Evolutionary conservation across 2,113 vertebrate species (phyloP), one percentile per base, ranked within the genome.

Genomic region (Semnornis frantzii): DNA sequence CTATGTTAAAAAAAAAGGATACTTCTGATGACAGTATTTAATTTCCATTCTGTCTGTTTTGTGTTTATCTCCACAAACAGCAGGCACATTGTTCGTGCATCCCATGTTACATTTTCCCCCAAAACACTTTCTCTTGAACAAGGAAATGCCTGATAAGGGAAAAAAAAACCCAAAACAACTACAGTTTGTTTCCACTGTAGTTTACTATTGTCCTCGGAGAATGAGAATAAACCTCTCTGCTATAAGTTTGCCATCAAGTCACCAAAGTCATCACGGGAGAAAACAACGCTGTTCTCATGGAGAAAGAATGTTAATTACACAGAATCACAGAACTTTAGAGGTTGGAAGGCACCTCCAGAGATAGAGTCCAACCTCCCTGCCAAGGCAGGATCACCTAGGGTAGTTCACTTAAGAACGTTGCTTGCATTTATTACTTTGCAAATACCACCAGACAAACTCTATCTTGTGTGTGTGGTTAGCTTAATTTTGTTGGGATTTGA

Each of bases 51-150:
- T 92, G 82, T 46, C 62, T 82, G 64, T 6, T 55, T 64, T 50
- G 55, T 83, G 69, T 91, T 93, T 93, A 91, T 87, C 95, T 92
- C 71, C 72, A 69, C 52, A 39, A 93, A 85, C 81, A 81, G 83
- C 85, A 91, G 63, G 74, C 80, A 80, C 42, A 34, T 74, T 73
- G 25, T 62, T 91, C 95, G 79, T 78, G 78, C 87, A 81, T 57
- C 55, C 77, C 24, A 33, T 63, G 68, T 15, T 64, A 78, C 1
- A 1, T 62, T 86, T 52, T 73, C 37, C 71, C 23, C 60, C 13
- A 19, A 90, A 89, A 74, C 48, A 57, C 24, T 88, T 94, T 95
- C 85, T 65, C 63, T 90, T 81, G 57, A 81, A 92, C 72, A 96
- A 83, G 79, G 81, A 82, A 87, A 62, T 63, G 39, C 23, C 42